These are phyloP conservation scores for Holcopasites calliopsidis DNA, from an alignment of 1,140 invertebrate genomes.

Conservation along the genomic window DNA sequence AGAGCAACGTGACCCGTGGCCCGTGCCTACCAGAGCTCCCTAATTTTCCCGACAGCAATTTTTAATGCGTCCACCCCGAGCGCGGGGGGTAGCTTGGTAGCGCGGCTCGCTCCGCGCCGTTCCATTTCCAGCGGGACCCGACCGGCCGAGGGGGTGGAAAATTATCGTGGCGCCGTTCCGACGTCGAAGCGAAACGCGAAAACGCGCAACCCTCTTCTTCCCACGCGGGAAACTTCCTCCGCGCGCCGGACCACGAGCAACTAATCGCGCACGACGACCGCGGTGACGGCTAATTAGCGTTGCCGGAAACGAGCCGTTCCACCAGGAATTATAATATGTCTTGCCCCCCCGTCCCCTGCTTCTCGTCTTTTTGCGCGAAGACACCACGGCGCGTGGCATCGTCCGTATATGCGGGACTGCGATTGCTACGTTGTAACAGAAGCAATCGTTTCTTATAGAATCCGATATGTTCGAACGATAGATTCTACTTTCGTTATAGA, in stretches of 20 bases:
- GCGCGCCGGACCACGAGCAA: background rate
- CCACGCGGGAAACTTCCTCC: conserved; percentile 10
- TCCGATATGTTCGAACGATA: too few relatives aligned
- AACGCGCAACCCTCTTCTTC: background rate
- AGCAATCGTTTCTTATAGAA: too few relatives aligned
- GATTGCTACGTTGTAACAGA: too few relatives aligned
- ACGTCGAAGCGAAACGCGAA: conserved; percentile 55
- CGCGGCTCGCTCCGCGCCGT: conserved; percentile 1
- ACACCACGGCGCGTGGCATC: background rate
- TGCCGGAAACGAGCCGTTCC: conserved; percentile 62
- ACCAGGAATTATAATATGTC: conserved; percentile 52
- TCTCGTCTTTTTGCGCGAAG: background rate
- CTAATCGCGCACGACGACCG: conserved; percentile 29
- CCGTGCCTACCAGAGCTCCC: conserved; percentile 45
- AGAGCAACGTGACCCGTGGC: background rate
- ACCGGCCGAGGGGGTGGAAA: conserved; percentile 54
- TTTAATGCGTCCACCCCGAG: conserved; percentile 60
- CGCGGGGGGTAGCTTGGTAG: conserved; percentile 1
- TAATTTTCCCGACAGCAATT: conserved; percentile 72
- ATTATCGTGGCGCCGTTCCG: conserved; percentile 69
- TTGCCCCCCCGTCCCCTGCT: background rate
- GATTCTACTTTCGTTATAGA: too few relatives aligned
- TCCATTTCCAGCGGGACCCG: conserved; percentile 34
- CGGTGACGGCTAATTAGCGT: conserved; percentile 65
- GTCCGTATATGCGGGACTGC: too few relatives aligned